These are phyloP conservation scores for Nymphalis c-album DNA, from an alignment of 2,888 invertebrate species.

Conservation along the genomic window DNA sequence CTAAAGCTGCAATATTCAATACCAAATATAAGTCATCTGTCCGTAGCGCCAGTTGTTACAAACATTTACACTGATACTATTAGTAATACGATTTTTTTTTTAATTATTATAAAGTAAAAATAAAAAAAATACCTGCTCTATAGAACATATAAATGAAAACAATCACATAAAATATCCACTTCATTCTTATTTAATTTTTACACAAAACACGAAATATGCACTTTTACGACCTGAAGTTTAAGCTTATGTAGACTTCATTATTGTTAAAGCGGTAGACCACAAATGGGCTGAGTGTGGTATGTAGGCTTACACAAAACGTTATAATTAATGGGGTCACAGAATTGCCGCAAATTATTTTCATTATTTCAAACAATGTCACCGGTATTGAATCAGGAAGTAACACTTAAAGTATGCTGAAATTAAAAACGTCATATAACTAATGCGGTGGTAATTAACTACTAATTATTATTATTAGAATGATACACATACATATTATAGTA, in stretches of 20 bases:
- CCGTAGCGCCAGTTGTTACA: too few species aligned
- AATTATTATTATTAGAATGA: neutral
- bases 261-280: constrained; percentile 36
- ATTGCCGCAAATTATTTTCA: constrained; percentile 44
- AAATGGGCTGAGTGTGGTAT: constrained; percentile 42
- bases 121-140: constrained; percentile 57
- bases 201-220: constrained; percentile 13
- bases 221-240: neutral
- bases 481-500: too few species aligned
- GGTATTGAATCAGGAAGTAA: constrained; percentile 33
- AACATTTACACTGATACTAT: too few species aligned
- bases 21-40: too few species aligned
- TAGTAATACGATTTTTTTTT: too few species aligned
- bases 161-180: constrained; percentile 63
- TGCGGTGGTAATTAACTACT: neutral
- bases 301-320: constrained; percentile 39
- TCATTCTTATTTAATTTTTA: constrained; percentile 52
- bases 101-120: too few species aligned
- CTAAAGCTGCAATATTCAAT: too few species aligned
- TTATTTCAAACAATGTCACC: constrained; percentile 41
- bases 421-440: constrained; percentile 37
- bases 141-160: constrained; percentile 63
- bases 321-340: constrained; percentile 46
- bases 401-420: constrained; percentile 33
- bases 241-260: constrained; percentile 30